phyloP scores from a whole-genome alignment of 2,888 invertebrate species.

The Notodonta ziczac region DNA sequence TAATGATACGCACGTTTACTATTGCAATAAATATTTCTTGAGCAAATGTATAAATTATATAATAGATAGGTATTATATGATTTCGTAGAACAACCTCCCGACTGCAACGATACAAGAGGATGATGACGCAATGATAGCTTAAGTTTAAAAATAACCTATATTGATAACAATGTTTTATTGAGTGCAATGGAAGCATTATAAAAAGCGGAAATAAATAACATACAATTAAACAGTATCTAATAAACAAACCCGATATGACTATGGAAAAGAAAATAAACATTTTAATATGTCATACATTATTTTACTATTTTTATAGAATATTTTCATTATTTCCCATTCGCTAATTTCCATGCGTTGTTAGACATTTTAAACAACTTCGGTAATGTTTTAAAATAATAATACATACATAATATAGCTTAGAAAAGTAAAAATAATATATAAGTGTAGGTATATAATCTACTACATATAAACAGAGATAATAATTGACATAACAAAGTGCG shows the following conservation, averaged over 20 bases:
- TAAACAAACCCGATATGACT: conserved; percentile 55
- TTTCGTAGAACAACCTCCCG: conserved; percentile 33
- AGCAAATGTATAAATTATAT: conserved; percentile 12
- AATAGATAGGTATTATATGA: no score
- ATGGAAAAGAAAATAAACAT: conserved; percentile 41
- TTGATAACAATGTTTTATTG: conserved; percentile 33
- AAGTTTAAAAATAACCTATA: conserved; percentile 39
- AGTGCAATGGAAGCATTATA: conserved; percentile 65
- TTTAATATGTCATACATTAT: conserved; percentile 22
- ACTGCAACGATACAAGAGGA: conserved; percentile 21
- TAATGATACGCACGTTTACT: not conserved
- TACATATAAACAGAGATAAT: conserved; percentile 45
- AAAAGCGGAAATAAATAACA: conserved; percentile 63
- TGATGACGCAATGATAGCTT: not conserved
- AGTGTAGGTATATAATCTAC: conserved; percentile 21
- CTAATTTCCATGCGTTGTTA: conserved; percentile 5
- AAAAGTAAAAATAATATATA: conserved; percentile 10
- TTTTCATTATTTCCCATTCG: not conserved
- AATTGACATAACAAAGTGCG: conserved; percentile 45
- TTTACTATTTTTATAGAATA: not conserved
- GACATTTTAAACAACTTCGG: not conserved
- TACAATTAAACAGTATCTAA: conserved; percentile 49
- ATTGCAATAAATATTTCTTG: not conserved
- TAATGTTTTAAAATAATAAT: not conserved
- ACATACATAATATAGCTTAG: conserved; percentile 1